Percentiles rank a stretch among this genome's conserved stretches.
Conservation (phyloP, 2,888 invertebrate genomes). For the Drosophila pseudotalamancana region DNA sequence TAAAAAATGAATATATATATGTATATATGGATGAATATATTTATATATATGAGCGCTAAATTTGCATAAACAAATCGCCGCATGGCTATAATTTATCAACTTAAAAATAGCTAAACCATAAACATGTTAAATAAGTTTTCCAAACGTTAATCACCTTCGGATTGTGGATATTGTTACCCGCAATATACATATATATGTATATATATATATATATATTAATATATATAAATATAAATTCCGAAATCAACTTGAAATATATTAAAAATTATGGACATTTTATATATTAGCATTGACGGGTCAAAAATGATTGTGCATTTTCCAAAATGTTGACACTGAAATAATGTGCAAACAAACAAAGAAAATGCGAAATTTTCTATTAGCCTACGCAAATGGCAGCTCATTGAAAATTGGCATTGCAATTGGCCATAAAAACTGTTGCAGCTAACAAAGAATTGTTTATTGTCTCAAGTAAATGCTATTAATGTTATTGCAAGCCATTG, state of each 20-base stretch:
- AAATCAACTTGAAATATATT: slow-evolving; percentile 34
- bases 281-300: slow-evolving; percentile 25
- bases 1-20: slow-evolving; percentile 4
- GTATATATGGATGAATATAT: no score
- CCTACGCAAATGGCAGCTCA: slow-evolving; percentile 52
- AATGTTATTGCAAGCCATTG: slow-evolving; percentile 42
- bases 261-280: slow-evolving; percentile 7
- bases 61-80: slow-evolving; percentile 39
- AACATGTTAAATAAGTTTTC: slow-evolving; percentile 20
- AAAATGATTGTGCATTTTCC: slow-evolving; percentile 37
- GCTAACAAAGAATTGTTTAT: slow-evolving; percentile 30
- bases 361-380: background rate
- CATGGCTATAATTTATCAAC: slow-evolving; percentile 28
- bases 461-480: slow-evolving; percentile 39
- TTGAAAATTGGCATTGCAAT: slow-evolving; percentile 35
- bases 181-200: background rate
- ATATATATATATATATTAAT: slow-evolving; percentile 1
- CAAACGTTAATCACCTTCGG: slow-evolving; percentile 47
- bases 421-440: slow-evolving; percentile 28
- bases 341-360: slow-evolving; percentile 20
- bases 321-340: slow-evolving; percentile 71
- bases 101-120: slow-evolving; percentile 47
- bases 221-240: slow-evolving; percentile 16
- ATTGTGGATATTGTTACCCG: slow-evolving; percentile 37
- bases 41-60: slow-evolving; percentile 14